Evolutionary conservation across 2,113 vertebrate genomes (phyloP).

Genomic region (Balaenoptera acutorostrata): DNA sequence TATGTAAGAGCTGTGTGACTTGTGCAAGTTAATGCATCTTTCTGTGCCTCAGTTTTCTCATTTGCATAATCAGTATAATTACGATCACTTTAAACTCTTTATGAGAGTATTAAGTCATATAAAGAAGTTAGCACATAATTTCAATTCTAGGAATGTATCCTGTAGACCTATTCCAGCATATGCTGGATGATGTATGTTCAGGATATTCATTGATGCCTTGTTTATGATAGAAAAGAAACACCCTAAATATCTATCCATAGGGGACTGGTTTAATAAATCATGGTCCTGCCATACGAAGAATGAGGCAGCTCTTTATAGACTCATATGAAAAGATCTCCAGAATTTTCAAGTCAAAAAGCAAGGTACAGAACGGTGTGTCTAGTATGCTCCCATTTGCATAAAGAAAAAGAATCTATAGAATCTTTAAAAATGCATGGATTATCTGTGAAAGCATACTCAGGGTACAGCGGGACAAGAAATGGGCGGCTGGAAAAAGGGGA

Average conservation of each 20-base stretch:
- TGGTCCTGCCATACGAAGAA: background rate
- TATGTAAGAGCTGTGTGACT: background rate
- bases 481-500: background rate
- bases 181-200: background rate
- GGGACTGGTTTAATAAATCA: background rate
- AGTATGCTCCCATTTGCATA: background rate
- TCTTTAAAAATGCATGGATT: background rate
- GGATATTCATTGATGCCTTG: background rate
- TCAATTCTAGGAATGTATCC: constrained; percentile 25
- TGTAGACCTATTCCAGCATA: background rate
- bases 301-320: background rate
- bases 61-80: constrained; percentile 29
- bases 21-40: background rate
- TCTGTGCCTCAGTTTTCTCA: background rate
- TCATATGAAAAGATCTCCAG: background rate
- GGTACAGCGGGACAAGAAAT: constrained; percentile 15
- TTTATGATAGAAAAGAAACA: constrained; percentile 35
- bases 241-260: background rate
- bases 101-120: background rate
- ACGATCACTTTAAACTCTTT: background rate
- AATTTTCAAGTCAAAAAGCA: constrained; percentile 39
- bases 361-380: background rate
- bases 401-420: constrained; percentile 21
- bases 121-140: constrained; percentile 28
- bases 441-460: constrained; percentile 3